Base-by-base conservation (phyloP, 2,113 vertebrate genomes). In the Shinisaurus crocodilurus region DNA sequence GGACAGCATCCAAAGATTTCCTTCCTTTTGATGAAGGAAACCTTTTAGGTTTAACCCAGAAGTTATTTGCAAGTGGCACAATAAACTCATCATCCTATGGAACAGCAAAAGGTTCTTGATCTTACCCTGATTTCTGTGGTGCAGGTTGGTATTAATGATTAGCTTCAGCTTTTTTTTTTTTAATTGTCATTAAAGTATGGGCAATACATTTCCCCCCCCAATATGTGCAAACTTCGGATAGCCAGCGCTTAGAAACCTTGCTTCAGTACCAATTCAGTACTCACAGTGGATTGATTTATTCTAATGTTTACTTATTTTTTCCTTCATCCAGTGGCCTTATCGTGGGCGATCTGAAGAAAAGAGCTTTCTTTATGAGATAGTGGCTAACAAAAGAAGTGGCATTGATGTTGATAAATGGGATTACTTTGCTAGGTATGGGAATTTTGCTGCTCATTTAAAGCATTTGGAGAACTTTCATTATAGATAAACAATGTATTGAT, bases 381-480 rank as follows among this genome's bases (percentile, higher is more conserved):
- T 99, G 45, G 98, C 99, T 63, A 99, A 99, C 95, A 99, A 99
- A 94, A 97, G 92, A 90, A 99, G 97, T 18, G 99, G 99, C 80
- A 98, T 99, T 6, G 99, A 99, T 6, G 99, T 99, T 92, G 99
- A 99, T 96, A 99, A 99, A 87, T 99, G 99, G 98, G 99, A 99
- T 96, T 99, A 99, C 93, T 99, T 99, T 97, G 98, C 99, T 90
- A 98, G 99, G 99, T 99, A 95, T 9, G 88, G n/a, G 87, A 57
- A 50, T 65, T 5, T 90, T 91, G 54, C 0, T 0, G 0, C 0
- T 87, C 74, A 81, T 57, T 85, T 57, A 23, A 76, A 82, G 5
- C 10, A 48, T 72, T 45, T 89, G 50, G 23, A 48, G 67, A 8
- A 3, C 1, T 84, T 76, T 45, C 88, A 0, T 82, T 87, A 37